phyloP scores from a whole-genome alignment of 1,140 invertebrate species.

The Diabrotica virgifera region DNA sequence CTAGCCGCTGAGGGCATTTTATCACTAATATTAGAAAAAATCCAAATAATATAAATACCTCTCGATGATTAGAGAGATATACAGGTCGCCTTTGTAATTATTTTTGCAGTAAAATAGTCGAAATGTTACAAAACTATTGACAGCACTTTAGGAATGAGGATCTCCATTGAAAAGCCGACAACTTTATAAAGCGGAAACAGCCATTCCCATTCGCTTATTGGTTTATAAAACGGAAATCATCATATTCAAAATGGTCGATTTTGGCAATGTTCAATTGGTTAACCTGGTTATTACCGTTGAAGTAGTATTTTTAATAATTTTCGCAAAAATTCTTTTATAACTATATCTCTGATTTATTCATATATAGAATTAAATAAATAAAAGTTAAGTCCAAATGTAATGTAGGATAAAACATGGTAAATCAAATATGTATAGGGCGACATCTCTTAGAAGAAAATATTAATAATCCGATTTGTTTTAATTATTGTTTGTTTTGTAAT shows the following conservation, averaged over 20 bases:
- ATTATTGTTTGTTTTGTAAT: too few species aligned
- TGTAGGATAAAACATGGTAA: too few species aligned
- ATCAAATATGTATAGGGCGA: too few species aligned
- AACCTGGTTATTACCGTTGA: too few species aligned
- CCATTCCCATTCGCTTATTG: constrained; percentile 17
- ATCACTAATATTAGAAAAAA: constrained; percentile 12
- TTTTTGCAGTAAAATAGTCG: constrained; percentile 17
- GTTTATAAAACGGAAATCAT: constrained; percentile 7
- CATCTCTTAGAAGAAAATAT: too few species aligned
- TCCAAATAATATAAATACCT: constrained; percentile 15
- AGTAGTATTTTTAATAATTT: too few species aligned
- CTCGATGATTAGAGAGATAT: constrained; percentile 8
- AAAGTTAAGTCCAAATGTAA: too few species aligned
- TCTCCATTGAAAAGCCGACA: constrained; percentile 39
- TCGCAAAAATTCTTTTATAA: too few species aligned
- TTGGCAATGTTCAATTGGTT: too few species aligned
- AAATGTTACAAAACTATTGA: constrained; percentile 23
- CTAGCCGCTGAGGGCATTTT: constrained; percentile 82
- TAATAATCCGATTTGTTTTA: too few species aligned
- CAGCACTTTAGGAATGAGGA: constrained; percentile 22
- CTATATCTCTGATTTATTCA: too few species aligned
- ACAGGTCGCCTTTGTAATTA: constrained; percentile 5
- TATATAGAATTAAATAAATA: too few species aligned
- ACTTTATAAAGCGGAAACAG: constrained; percentile 26
- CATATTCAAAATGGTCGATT: background rate